phyloP scores from a whole-genome alignment of 2,888 invertebrate genomes.

The Spilarctia lutea region DNA sequence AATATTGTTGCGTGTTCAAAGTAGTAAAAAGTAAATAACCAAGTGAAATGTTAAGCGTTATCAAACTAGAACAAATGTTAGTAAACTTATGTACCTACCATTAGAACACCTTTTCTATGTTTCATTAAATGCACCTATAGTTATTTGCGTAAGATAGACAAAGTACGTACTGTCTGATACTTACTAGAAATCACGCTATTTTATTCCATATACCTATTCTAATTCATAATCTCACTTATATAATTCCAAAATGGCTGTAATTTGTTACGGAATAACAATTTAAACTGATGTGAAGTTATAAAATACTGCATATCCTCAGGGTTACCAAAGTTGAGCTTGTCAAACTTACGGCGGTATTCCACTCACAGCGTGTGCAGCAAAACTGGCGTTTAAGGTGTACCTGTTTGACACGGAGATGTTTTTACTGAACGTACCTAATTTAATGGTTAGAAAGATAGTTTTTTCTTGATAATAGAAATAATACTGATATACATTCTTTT shows the following conservation, averaged over 20 bases:
- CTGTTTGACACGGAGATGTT: slow-evolving; percentile 59
- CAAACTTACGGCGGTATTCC: slow-evolving; percentile 56
- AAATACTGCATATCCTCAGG: slow-evolving; percentile 15
- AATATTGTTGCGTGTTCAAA: slow-evolving; percentile 65
- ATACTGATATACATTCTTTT: too few relatives aligned
- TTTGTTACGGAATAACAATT: not conserved
- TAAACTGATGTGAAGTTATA: not conserved
- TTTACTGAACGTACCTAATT: too few relatives aligned
- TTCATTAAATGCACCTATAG: not conserved
- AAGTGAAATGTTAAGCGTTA: slow-evolving; percentile 64
- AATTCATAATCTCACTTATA: not conserved
- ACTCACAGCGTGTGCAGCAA: slow-evolving; percentile 44
- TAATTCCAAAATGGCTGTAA: not conserved
- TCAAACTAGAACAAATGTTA: slow-evolving; percentile 65
- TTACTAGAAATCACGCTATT: not conserved
- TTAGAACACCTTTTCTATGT: slow-evolving; percentile 16
- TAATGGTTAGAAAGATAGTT: too few relatives aligned
- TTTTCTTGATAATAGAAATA: too few relatives aligned
- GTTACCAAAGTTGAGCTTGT: slow-evolving; percentile 55
- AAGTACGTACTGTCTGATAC: not conserved
- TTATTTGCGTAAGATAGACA: not conserved
- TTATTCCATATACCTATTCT: too few relatives aligned
- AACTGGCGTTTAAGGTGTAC: slow-evolving; percentile 47
- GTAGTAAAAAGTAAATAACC: slow-evolving; percentile 59
- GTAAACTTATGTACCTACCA: slow-evolving; percentile 31